Base-by-base conservation (phyloP, 2,797 vertebrate genomes). In the Anomalospiza imberbis region DNA sequence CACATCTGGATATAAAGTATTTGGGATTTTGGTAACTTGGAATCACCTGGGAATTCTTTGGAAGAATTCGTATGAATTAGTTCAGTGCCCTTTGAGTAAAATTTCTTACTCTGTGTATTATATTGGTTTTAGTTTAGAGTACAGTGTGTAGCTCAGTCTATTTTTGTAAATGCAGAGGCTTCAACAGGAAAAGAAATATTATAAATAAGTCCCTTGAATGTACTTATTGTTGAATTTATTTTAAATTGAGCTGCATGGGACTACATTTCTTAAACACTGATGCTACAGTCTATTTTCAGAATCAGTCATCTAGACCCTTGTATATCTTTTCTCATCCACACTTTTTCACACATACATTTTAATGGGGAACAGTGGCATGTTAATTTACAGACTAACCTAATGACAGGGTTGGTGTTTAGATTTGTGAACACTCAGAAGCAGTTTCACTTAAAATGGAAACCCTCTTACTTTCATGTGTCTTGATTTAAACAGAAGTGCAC, bases 401-500 rank as follows among this genome's bases (percentile, higher is more conserved):
- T 86, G 77, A 77, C 74, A 51, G 28, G 36, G 28, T 65, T 76
- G 25, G 13, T 87, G 75, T 77, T 93, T 50, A 89, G 77, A 51
- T 94, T 76, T 76, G 28, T 85, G 88, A 93, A 79, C 53, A 15
- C 28, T 71, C 38, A 22, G 72, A 85, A 89, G 51, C 81, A 24
- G 58, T 77, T 91, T 95, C 67, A 66, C 51, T 93, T 93, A 78
- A 79, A 89, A 75, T 91, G 62, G 75, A 96, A 89, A 84, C 72
- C 38, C 45, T 72, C 48, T 96, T 95, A 55, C 63, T 88, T 95
- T 70, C 82, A 12, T 18, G 57, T 84, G 77, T 78, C 81, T 76
- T 94, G 83, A 88, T 94, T 95, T 93, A 91, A 97, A 88, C 47
- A 75, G 57, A 86, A 71, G 9, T 55, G 45, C 61, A 10, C 60